These are phyloP conservation scores for Dicyrtoma fusca DNA, from an alignment of 2,888 invertebrate species.

Conservation along the genomic window DNA sequence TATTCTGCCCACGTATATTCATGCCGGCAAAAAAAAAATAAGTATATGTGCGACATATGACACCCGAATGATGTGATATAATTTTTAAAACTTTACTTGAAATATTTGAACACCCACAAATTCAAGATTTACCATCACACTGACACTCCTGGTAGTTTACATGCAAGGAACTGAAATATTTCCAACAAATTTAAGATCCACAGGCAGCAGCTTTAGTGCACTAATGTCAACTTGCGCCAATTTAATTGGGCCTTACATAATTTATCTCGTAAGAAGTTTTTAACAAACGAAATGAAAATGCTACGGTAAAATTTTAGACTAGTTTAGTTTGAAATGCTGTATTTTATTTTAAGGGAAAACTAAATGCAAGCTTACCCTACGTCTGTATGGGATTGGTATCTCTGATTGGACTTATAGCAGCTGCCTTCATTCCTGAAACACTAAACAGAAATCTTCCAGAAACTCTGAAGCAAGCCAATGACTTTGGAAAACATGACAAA, in stretches of 20 bases:
- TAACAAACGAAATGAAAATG: not conserved
- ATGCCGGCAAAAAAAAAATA: no score
- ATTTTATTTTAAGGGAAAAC: constrained; percentile 42
- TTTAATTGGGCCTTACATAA: constrained; percentile 66
- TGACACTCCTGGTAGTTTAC: constrained; percentile 66
- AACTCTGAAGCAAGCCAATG: constrained; percentile 66
- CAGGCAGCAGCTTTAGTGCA: constrained; percentile 67
- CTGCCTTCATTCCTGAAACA: constrained; percentile 68
- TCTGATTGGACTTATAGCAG: constrained; percentile 59
- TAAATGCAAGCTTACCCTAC: constrained; percentile 45
- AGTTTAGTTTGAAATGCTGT: not conserved
- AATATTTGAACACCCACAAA: no score
- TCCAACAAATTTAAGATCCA: constrained; percentile 69
- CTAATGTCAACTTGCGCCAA: constrained; percentile 65
- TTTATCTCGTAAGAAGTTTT: constrained; percentile 63
- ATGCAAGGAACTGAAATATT: constrained; percentile 69
- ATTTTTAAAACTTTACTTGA: no score
- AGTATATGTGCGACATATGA: no score
- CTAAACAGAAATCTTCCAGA: constrained; percentile 68
- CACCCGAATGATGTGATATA: no score
- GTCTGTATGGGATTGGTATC: constrained; percentile 35
- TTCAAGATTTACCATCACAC: constrained; percentile 59
- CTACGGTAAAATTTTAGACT: not conserved
- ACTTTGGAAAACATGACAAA: constrained; percentile 63
- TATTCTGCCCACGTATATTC: not conserved